Evolutionary conservation across 2,888 invertebrate genomes (phyloP), one percentile per base, ranked within the genome.

Genomic region (Thera britannica): DNA sequence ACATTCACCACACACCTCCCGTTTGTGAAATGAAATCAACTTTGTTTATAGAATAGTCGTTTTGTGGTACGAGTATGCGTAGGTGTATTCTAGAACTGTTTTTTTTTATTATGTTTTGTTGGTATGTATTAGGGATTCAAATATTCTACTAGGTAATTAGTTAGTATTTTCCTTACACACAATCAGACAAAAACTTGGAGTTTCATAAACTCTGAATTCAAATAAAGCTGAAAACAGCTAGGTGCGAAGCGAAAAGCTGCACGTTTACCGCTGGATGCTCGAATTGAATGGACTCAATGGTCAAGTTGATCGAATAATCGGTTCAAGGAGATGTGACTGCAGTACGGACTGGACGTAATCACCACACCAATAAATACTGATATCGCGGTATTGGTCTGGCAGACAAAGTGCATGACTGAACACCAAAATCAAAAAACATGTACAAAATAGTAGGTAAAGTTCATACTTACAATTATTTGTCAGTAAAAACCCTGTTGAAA

Each of bases 401-500:
- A 34, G 34, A 34, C 34, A 52, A 9, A 52, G 36, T 49, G 46
- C 41, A 2, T 9, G 2, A 49, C 5, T 49, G 23, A 57, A 56
- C 12, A 34, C 54, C n/a, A 51, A 51, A 51, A 51, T 41, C 5
- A 3, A 23, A 8, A 51, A 34, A 8, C 34, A 51, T 52, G 52
- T 3, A 9, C 8, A 52, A 52, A 52, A 52, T 34, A 52, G 34
- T 2, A 2, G 34, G 34, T 34, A 34, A n/a, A 3, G 0, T 12
- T 23, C 7, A 74, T 89, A 94, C 94, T 94, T 83, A 95, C 95
- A 94, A 84, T 94, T 95, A 87, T 94, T 94, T 80, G 94, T 95
- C 82, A 95, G 86, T 84, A 95, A 87, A 78, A 94, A 93, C 83
- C 94, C 94, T 83, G 94, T 94, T 77, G 94, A 92, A 72, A 94